Conservation (phyloP, 2,888 invertebrate species). For the Prostheceraeus crozeri region DNA sequence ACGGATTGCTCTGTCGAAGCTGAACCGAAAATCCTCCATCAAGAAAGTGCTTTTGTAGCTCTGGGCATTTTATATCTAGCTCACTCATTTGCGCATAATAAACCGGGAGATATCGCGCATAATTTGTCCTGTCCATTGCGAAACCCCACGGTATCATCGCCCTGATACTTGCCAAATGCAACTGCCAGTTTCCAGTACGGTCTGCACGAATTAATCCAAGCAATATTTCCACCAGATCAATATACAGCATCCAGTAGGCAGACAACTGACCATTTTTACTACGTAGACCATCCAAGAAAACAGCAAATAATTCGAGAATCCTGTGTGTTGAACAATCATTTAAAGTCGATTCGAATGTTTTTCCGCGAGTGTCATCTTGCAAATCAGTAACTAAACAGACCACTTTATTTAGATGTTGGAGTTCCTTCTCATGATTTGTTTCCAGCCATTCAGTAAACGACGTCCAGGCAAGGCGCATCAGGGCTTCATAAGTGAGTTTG, state of each 20-base stretch:
- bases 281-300: constrained; percentile 33
- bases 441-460: constrained; percentile 37
- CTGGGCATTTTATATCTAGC: constrained; percentile 37
- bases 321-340: too few species aligned
- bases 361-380: too few species aligned
- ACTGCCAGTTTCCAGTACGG: constrained; percentile 41
- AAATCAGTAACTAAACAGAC: too few species aligned
- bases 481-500: constrained; percentile 41
- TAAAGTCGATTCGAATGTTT: too few species aligned
- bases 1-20: constrained; percentile 38
- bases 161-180: constrained; percentile 41
- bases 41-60: constrained; percentile 34
- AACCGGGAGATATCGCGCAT: constrained; percentile 41
- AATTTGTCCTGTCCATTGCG: constrained; percentile 43
- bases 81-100: constrained; percentile 40
- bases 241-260: constrained; percentile 42
- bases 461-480: constrained; percentile 39
- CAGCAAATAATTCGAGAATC: too few species aligned
- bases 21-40: constrained; percentile 40
- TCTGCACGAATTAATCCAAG: constrained; percentile 39
- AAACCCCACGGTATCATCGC: constrained; percentile 42
- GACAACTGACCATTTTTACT: constrained; percentile 36
- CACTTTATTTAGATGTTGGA: too few species aligned
- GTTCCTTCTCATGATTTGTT: constrained; percentile 37
- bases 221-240: constrained; percentile 43